Conservation (phyloP, 2,113 vertebrate species). For the Lethenteron reissneri region DNA sequence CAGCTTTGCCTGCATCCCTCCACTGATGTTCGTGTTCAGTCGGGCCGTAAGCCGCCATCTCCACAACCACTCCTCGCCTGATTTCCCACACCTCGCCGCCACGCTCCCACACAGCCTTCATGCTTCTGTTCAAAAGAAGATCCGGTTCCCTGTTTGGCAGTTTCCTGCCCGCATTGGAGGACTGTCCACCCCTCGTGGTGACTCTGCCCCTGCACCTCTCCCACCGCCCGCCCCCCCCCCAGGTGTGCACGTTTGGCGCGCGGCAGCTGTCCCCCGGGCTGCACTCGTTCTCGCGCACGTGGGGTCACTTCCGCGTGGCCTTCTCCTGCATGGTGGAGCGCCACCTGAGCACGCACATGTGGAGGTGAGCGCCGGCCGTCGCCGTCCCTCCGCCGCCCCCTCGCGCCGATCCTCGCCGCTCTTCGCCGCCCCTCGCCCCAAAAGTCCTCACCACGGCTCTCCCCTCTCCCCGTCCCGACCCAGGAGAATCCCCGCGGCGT, state of each 20-base stretch:
- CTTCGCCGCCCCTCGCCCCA: not conserved
- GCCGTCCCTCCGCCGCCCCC: not conserved
- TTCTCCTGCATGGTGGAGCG: slow-evolving; percentile 64
- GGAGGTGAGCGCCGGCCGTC: slow-evolving; percentile 36
- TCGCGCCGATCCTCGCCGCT: slow-evolving; percentile 6
- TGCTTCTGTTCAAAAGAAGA: not conserved
- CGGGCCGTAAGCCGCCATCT: too few relatives aligned
- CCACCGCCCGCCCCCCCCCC: not conserved
- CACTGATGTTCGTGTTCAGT: too few relatives aligned
- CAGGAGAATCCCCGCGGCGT: slow-evolving; percentile 67
- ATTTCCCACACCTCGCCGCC: too few relatives aligned
- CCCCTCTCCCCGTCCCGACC: slow-evolving; percentile 3
- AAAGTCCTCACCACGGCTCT: not conserved
- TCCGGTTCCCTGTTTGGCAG: not conserved
- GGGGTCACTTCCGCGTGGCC: slow-evolving; percentile 57
- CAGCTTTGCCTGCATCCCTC: too few relatives aligned
- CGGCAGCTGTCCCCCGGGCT: slow-evolving; percentile 44
- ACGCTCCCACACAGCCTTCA: too few relatives aligned
- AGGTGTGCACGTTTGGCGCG: slow-evolving; percentile 70
- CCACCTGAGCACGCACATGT: slow-evolving; percentile 58
- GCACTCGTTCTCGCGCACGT: slow-evolving; percentile 57
- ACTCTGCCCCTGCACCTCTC: not conserved
- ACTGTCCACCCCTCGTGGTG: not conserved
- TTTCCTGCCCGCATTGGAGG: not conserved
- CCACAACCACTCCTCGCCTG: too few relatives aligned